Base-by-base conservation (phyloP, 1,140 invertebrate species). In the Leptoteleia sp. region DNA sequence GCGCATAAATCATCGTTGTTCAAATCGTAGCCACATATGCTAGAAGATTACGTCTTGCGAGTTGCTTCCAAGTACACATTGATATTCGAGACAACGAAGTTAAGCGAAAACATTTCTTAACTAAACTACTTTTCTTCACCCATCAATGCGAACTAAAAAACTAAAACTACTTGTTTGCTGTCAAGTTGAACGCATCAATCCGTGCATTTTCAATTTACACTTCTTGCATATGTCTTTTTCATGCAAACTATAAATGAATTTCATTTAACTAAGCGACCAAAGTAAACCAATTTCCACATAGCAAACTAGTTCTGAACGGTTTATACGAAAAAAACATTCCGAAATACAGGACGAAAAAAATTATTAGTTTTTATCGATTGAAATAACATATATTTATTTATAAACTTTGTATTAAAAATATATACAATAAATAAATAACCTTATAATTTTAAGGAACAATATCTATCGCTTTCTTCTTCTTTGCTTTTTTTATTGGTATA, bases 401-500 rank as follows among this genome's bases (percentile, higher is more conserved):
- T n/a, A n/a, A 59, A 35, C 52, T 22, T 12, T 31, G 11, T 8
- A 54, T n/a, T n/a, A n/a, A n/a, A n/a, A n/a, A 50, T 57, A 54
- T 59, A 17, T 50, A 64, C 31, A 62, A 62, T 1, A 43, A 50
- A 42, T 62, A 68, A 47, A 45, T 42, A 35, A 12, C 40, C 8
- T 4, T 29, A 15, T 42, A 61, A 35, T 47, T 35, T 82, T 65
- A 88, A 68, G 84, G 81, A 11, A 85, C 83, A 16, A 87, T 78
- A 61, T 89, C 88, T 12, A 87, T 12, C 8, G 78, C 76, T 52
- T 89, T 89, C 79, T 93, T 94, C 83, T 94, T 95, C 83, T 95
- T 96, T 81, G 94, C 95, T 37, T 91, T 87, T 82, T 94, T 94
- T 33, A 92, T 91, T 27, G 93, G 92, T 15, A 94, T 88, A 11